These are phyloP conservation scores for Panurus biarmicus DNA, from an alignment of 2,113 vertebrate species.

Conservation along the genomic window DNA sequence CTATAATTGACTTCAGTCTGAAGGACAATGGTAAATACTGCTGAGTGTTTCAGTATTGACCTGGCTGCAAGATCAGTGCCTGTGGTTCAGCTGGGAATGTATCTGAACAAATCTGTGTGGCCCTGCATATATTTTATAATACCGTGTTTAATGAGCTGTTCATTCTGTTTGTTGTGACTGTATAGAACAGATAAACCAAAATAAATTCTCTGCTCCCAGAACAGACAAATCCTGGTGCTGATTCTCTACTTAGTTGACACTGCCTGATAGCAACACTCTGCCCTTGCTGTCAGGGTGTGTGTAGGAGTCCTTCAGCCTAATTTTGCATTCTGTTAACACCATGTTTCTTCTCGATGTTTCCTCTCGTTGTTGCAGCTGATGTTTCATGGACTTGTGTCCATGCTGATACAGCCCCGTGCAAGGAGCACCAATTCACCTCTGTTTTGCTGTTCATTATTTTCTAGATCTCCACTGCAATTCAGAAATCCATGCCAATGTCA, in stretches of 20 bases:
- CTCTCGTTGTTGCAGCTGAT: not conserved
- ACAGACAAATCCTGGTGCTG: not conserved
- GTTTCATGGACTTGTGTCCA: not conserved
- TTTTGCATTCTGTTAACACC: not conserved
- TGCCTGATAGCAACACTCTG: not conserved
- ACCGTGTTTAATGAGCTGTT: not conserved
- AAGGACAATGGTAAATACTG: not conserved
- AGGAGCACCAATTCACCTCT: not conserved
- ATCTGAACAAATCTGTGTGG: not conserved
- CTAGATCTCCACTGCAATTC: not conserved
- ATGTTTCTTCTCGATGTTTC: not conserved
- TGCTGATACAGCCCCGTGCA: not conserved
- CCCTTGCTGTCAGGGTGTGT: rapidly evolving
- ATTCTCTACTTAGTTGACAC: not conserved
- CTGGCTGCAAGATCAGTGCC: not conserved
- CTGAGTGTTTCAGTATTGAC: not conserved
- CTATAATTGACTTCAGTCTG: not conserved
- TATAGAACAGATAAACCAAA: not conserved
- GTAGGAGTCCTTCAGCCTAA: not conserved
- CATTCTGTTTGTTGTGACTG: not conserved
- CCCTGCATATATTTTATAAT: not conserved
- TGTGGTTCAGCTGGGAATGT: not conserved
- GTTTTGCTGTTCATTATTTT: not conserved
- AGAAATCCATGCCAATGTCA: not conserved
- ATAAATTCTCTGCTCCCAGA: not conserved